These are phyloP conservation scores for Sciurus niger DNA, from an alignment of 2,113 vertebrate species.

Conservation along the genomic window DNA sequence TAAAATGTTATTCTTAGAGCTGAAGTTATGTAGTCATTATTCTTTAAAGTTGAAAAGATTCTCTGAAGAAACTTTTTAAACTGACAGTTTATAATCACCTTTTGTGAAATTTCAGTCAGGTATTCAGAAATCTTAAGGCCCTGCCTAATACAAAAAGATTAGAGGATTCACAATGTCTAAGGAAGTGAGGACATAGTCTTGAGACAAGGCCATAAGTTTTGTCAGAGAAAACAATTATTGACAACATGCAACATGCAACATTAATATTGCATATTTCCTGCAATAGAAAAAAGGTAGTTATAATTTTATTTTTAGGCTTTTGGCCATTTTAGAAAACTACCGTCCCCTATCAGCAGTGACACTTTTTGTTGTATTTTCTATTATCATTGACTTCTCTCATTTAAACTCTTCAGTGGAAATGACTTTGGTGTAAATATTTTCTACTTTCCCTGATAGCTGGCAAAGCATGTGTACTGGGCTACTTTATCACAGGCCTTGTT, in stretches of 20 bases:
- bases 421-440: not conserved
- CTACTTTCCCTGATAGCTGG: not conserved
- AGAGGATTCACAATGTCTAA: not conserved
- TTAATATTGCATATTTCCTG: not conserved
- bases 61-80: slow-evolving; percentile 13
- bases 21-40: not conserved
- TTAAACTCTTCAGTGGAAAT: not conserved
- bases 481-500: not conserved
- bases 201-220: not conserved
- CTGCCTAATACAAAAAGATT: not conserved
- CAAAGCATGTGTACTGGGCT: not conserved
- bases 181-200: not conserved
- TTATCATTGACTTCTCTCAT: not conserved
- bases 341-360: not conserved
- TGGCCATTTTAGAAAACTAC: not conserved
- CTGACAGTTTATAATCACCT: not conserved
- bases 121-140: not conserved
- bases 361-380: not conserved
- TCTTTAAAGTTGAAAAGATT: not conserved
- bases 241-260: too few species aligned
- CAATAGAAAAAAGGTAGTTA: not conserved
- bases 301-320: not conserved
- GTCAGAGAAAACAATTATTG: not conserved
- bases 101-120: not conserved
- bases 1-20: not conserved